Conservation (phyloP, 2,888 invertebrate species). For the Himalopsyche anomala region DNA sequence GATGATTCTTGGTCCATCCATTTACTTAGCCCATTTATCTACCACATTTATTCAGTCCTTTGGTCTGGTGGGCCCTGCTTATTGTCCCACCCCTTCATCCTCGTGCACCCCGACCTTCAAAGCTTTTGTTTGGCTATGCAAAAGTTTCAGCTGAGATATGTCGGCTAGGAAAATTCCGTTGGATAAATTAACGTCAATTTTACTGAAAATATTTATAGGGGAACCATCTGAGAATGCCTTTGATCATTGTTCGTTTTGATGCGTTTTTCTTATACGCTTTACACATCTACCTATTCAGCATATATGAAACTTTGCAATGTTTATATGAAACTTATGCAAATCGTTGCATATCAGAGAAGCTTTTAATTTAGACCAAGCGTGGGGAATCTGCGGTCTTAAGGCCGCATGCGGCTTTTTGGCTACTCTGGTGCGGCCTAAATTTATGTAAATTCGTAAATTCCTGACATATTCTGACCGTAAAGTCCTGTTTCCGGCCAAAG, state of each 20-base stretch:
- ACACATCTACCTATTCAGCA: too few species aligned
- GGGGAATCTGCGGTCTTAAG: too few species aligned
- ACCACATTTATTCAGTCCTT: slow-evolving; percentile 55
- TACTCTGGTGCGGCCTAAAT: too few species aligned
- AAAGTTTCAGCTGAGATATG: slow-evolving; percentile 53
- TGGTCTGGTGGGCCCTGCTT: slow-evolving; percentile 51
- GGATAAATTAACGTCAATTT: slow-evolving; percentile 43
- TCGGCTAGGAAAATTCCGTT: slow-evolving; percentile 19
- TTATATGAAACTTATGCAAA: too few species aligned
- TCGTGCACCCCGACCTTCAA: slow-evolving; percentile 46
- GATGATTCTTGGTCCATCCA: slow-evolving; percentile 4
- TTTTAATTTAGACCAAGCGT: too few species aligned
- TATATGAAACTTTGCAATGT: too few species aligned
- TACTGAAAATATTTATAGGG: slow-evolving; percentile 27
- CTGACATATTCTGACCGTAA: too few species aligned
- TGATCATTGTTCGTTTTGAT: slow-evolving; percentile 48
- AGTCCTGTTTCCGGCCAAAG: too few species aligned
- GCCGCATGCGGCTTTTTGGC: too few species aligned
- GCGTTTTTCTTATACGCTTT: neutral
- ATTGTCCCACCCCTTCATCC: slow-evolving; percentile 45
- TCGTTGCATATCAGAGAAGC: too few species aligned
- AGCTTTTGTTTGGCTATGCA: slow-evolving; percentile 57
- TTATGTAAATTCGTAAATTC: too few species aligned
- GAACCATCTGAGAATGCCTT: slow-evolving; percentile 33
- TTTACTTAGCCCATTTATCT: slow-evolving; percentile 18